Evolutionary conservation across 1,140 invertebrate species (phyloP), one percentile per base, ranked within the genome.

Genomic region (Frieseomelitta varia): DNA sequence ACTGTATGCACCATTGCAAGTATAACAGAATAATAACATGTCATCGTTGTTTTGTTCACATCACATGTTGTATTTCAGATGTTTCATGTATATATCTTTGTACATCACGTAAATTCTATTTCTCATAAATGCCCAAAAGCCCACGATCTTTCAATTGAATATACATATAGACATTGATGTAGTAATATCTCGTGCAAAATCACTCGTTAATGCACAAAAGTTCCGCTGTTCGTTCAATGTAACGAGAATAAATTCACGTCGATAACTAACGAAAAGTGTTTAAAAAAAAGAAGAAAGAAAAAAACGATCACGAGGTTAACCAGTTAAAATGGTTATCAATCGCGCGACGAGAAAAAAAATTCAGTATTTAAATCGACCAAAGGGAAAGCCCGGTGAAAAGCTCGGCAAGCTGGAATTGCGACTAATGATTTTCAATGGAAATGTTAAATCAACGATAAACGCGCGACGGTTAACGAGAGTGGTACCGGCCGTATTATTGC

Each of bases 381-480:
- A 75, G 2, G 12, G 19, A 75, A 75, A 24, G n/a, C 30, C 15
- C 24, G 51, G 21, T 17, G 39, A 61, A 72, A 72, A n/a, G 10
- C 15, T 27, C 11, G 2, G 19, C 21, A 21, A 39, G 30, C 15
- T n/a, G 55, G 34, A 61, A 34, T 14, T 2, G 56, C 74, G 27
- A 61, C 15, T 61, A 76, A 76, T 61, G 30, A 58, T 58, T 61
- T 47, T 17, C 39, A 76, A n/a, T 61, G 55, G 56, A 47, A 61
- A 61, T 47, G 21, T 76, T 76, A 76, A 76, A 76, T 69, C 51
- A 39, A n/a, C 27, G 65, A n/a, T 19, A 53, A 67, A n/a, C 24
- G 74, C n/a, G n/a, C 65, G 27, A n/a, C 47, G 55, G 15, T 8
- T 24, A 39, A 51, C 72, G 53, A 56, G 47, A 72, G 69, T 11